Percentiles rank a stretch among this genome's conserved stretches.
Conservation (phyloP, 2,113 vertebrate genomes). For the Pachycephala philippinensis region DNA sequence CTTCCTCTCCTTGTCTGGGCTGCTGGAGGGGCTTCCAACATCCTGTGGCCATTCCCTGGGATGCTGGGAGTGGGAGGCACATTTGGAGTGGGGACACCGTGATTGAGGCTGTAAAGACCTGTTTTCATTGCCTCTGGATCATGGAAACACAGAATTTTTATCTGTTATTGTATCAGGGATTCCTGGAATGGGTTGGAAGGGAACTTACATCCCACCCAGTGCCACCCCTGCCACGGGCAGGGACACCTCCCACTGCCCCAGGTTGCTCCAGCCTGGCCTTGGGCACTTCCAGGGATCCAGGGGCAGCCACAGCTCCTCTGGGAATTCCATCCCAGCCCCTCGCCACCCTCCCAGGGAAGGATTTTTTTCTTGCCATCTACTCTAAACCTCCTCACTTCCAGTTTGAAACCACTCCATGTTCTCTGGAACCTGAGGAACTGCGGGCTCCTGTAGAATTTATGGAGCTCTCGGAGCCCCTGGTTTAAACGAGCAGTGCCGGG, state of each 20-base stretch:
- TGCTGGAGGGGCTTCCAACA: background rate
- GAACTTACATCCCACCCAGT: background rate
- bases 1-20: background rate
- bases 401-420: background rate
- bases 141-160: background rate
- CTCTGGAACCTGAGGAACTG: background rate
- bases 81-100: fast-evolving
- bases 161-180: fast-evolving
- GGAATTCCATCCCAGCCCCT: background rate
- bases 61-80: background rate
- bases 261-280: fast-evolving
- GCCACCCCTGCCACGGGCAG: background rate
- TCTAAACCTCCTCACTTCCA: background rate
- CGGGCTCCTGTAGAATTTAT: background rate
- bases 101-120: background rate
- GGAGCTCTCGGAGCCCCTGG: background rate
- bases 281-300: background rate
- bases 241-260: background rate
- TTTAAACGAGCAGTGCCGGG: background rate
- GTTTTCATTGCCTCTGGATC: background rate
- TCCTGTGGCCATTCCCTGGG: fast-evolving
- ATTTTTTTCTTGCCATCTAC: background rate
- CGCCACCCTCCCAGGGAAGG: background rate
- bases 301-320: background rate
- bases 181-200: background rate